These are phyloP conservation scores for Sus scrofa DNA, from an alignment of 2,113 vertebrate genomes.

Conservation along the genomic window T2T-Sscrofa CM000823.6:44955001-44955500, in stretches of 20 bases:
- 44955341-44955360: background rate
- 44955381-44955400: background rate
- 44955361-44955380: background rate
- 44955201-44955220: background rate
- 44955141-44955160: background rate
- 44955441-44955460: too few relatives aligned
- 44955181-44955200: background rate
- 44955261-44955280: background rate
- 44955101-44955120: background rate
- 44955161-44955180: background rate
- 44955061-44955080: background rate
- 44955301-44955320: background rate
- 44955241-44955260: background rate
- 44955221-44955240: background rate
- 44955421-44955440: background rate
- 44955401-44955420: background rate
- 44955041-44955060: background rate
- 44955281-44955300: background rate
- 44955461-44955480: background rate
- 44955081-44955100: background rate
- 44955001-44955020: background rate
- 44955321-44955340: background rate
- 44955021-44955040: background rate
- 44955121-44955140: background rate
- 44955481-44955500: slow-evolving; percentile 1